A percentile compares a stretch with the other conserved stretches of the same genome.
Conservation (phyloP, 2,113 vertebrate genomes). For the Neomonachus schauinslandi region DNA sequence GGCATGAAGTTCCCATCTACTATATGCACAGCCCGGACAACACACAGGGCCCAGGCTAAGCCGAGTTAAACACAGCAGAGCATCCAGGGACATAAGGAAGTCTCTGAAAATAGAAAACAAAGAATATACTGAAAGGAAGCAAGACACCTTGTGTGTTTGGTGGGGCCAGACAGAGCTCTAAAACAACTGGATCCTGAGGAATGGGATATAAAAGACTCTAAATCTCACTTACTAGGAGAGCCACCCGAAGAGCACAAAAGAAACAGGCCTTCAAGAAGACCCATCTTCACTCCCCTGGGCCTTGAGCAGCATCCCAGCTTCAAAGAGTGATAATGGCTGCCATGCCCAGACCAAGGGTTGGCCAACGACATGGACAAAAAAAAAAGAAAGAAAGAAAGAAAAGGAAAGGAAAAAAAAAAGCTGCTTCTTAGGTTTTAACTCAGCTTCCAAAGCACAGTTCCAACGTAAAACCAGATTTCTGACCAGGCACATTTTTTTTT, state of each 20-base stretch:
- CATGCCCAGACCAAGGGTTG: not conserved
- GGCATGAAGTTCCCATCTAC: not conserved
- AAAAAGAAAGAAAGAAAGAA: not conserved
- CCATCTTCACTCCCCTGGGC: not conserved
- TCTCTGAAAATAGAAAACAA: not conserved
- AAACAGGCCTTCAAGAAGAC: not conserved
- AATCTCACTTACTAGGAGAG: not conserved
- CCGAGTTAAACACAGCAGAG: not conserved
- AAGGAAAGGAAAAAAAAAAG: not conserved
- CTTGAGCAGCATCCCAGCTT: not conserved
- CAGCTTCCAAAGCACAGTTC: not conserved
- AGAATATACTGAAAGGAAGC: not conserved
- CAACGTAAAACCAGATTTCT: not conserved
- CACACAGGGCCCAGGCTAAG: not conserved
- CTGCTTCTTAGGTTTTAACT: slow-evolving; percentile 3
- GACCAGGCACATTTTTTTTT: not conserved
- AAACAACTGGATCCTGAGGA: not conserved
- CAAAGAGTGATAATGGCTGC: not conserved
- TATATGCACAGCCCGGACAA: fast-evolving
- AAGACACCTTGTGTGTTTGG: not conserved
- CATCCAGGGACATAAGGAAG: not conserved
- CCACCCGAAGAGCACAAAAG: not conserved
- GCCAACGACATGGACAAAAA: not conserved
- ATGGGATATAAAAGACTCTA: not conserved
- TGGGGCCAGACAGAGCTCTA: not conserved